Percentiles rank a stretch among this genome's conserved stretches.
Evolutionary conservation across 2,113 vertebrate genomes (phyloP).

Genomic region (Micronycteris hirsuta): DNA sequence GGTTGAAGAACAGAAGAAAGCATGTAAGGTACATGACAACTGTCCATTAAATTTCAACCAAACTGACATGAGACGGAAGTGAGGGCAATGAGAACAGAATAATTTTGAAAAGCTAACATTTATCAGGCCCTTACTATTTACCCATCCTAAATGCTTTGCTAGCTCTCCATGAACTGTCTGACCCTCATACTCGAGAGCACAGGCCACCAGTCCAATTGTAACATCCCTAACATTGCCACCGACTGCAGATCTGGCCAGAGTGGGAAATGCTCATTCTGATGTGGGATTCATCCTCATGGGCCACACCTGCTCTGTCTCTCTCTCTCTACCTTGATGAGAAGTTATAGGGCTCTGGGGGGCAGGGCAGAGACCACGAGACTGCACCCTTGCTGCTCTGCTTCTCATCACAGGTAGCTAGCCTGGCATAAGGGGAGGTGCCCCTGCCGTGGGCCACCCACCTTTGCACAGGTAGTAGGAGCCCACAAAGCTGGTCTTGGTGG

Average conservation of each 20-base stretch:
- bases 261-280: accelerated
- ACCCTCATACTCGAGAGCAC: accelerated
- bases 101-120: neutral
- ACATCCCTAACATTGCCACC: accelerated
- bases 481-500: slow-evolving; percentile 86
- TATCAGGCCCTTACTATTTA: neutral
- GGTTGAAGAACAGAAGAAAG: neutral
- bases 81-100: neutral
- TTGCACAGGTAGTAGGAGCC: slow-evolving; percentile 93
- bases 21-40: neutral
- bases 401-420: too few relatives aligned
- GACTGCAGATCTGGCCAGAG: neutral
- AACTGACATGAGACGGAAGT: neutral
- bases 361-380: too few relatives aligned
- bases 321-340: neutral
- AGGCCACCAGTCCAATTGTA: accelerated
- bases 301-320: neutral
- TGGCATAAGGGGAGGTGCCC: neutral
- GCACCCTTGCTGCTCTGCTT: too few relatives aligned
- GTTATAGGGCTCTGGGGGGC: too few relatives aligned
- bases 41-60: neutral
- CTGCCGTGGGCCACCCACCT: slow-evolving; percentile 78
- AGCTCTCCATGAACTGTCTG: neutral
- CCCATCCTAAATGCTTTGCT: neutral
- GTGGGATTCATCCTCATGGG: accelerated